phyloP scores from a whole-genome alignment of 92 coral and sea anemone species.

The Ricordea florida region DNA sequence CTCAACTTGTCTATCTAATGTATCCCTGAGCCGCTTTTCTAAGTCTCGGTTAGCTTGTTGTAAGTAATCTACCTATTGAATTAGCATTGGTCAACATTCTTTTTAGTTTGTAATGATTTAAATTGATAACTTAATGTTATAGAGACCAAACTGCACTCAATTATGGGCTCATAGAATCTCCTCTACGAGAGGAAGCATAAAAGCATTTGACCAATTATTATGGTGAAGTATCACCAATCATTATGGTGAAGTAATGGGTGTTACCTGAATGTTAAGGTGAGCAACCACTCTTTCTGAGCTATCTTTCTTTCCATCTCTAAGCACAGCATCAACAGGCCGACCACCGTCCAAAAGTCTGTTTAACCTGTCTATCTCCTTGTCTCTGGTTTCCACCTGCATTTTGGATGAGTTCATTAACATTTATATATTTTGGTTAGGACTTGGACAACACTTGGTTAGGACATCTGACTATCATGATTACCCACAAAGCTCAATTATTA shows the following conservation, averaged over 20 bases:
- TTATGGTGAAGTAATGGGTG: not conserved
- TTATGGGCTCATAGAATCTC: not conserved
- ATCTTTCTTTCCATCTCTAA: conserved; percentile 86
- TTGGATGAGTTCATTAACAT: too few relatives aligned
- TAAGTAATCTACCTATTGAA: conserved; percentile 86
- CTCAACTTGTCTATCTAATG: conserved; percentile 69
- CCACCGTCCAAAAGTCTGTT: conserved; percentile 92
- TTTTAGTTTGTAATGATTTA: not conserved
- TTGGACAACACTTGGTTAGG: too few relatives aligned
- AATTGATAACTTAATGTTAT: not conserved
- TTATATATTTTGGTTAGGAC: too few relatives aligned
- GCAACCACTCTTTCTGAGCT: conserved; percentile 95
- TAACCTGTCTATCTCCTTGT: conserved; percentile 93
- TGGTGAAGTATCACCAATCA: too few relatives aligned
- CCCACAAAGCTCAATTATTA: too few relatives aligned
- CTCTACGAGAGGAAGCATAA: not conserved
- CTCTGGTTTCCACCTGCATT: conserved; percentile 98
- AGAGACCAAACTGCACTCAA: not conserved
- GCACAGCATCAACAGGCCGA: conserved; percentile 91
- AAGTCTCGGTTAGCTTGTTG: conserved; percentile 98
- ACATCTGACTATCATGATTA: too few relatives aligned
- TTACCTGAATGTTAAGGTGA: conserved; percentile 98
- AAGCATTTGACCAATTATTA: not conserved
- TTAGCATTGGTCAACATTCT: too few relatives aligned
- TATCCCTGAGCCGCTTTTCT: conserved; percentile 81